Evolutionary conservation across 2,113 vertebrate genomes (phyloP), one percentile per base, ranked within the genome.

Genomic region (Brienomyrus brachyistius): DNA sequence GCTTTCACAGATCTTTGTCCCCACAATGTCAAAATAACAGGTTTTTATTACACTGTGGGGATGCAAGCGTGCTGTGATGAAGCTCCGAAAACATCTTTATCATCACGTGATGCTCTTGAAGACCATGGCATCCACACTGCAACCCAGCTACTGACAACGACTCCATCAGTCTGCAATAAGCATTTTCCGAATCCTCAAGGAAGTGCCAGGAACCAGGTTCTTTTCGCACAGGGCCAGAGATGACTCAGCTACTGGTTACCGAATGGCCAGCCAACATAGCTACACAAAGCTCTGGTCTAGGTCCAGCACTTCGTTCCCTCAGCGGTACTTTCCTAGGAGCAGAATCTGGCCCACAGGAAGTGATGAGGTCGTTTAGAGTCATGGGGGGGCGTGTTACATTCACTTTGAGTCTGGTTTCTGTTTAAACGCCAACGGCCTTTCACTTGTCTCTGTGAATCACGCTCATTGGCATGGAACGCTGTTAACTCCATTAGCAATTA

Each of bases 391-490:
- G 51, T 89, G 35, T 50, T 82, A 89, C 48, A 43, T 89, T 83
- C 51, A 52, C 21, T 80, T 89, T 51, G 74, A 74, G 74, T 82
- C 50, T 40, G 31, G 70, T 89, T 83, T 82, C 56, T 59, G 82
- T 86, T 90, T 90, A 31, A 90, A 89, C 47, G 89, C 77, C 80
- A 89, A 19, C 82, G 84, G 82, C 59, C 82, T 89, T 40, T 90
- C 89, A 88, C 77, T 88, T 91, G 90, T 87, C 35, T 40, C 35
- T 88, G 86, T 47, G 21, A 90, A 88, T 90, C 90, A 90, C 47
- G 35, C 19, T 50, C 66, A 80, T 15, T 35, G 48, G 31, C 56
- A 45, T 80, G 50, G 62, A 90, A 87, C 59, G n/a, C 47, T 80
- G 45, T 3, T 48, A 84, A 31, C 48, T 87, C 56, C 83, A 70